Evolutionary conservation across 2,113 vertebrate genomes (phyloP), one percentile per base, ranked within the genome.

Genomic region (Peromyscus leucopus): DNA sequence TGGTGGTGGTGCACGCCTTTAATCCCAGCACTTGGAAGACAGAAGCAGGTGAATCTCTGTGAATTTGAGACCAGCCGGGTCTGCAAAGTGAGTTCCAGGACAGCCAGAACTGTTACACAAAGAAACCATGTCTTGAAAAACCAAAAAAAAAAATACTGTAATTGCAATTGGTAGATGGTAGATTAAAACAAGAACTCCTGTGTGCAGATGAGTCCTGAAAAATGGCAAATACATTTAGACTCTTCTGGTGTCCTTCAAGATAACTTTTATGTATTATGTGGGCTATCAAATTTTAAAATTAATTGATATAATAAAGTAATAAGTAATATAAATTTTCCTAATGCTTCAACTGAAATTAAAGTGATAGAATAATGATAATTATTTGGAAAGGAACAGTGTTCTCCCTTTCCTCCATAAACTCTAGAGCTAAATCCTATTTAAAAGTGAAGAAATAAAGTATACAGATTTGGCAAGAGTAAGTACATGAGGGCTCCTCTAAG

Each of bases 221-320:
- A 92, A 55, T 88, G 21, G 28, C 36, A 93, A 92, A 84, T 19
- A n/a, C 59, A 89, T 63, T 94, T 4, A 83, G 57, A 36, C 83
- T 91, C 24, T 83, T 72, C 67, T 71, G 57, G 28, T 85, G 57
- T 69, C 24, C 63, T 89, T 39, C 57, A 94, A 24, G 72, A 57
- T 7, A 88, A 22, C 10, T 92, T 89, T 92, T 57, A 55, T 67
- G 16, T 19, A 36, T 5, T 59, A 36, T 59, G 39, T 87, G 59
- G 22, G 89, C 74, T 59, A 69, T 75, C 84, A 33, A 8, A 74
- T 65, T 93, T 96, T 94, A 76, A 96, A 92, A 91, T 86, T 86
- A 86, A 48, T 97, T 95, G 78, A 76, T 67, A 59, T 85, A 59
- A 85, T 86, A 91, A 91, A 96, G 76, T 51, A 82, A 71, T 42